These are phyloP conservation scores for Neodiprion lecontei DNA, from an alignment of 1,140 invertebrate genomes.

Conservation along the genomic window DNA sequence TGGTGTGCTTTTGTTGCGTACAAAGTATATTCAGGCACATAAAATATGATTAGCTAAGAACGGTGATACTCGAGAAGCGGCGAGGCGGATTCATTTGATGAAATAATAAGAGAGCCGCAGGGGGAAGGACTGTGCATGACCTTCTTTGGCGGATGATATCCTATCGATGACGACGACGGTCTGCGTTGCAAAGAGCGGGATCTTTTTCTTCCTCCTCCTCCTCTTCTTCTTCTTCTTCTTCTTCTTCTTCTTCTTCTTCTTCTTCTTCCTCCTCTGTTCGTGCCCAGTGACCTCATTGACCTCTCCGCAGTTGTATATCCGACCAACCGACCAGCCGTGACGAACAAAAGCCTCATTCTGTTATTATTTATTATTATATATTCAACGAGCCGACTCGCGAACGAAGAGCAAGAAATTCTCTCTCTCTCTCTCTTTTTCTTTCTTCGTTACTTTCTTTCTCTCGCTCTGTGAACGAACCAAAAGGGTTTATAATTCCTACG, in stretches of 20 bases:
- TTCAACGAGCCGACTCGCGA: no score
- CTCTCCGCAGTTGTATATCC: conserved; percentile 12
- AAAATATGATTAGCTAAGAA: no score
- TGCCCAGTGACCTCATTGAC: conserved; percentile 40
- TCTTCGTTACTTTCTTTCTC: no score
- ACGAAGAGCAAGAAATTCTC: no score
- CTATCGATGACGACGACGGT: conserved; percentile 28
- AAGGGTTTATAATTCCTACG: no score
- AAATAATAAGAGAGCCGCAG: conserved; percentile 19
- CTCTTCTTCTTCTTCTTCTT: conserved; percentile 1
- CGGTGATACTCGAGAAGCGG: no score
- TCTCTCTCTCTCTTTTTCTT: no score
- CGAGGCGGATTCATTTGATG: conserved; percentile 20
- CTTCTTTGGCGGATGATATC: conserved; percentile 36
- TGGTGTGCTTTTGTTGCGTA: no score
- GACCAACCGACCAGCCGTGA: neutral
- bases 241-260: neutral
- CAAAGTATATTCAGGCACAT: no score
- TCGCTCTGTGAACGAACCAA: no score
- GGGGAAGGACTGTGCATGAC: conserved; percentile 23
- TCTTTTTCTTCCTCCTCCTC: neutral
- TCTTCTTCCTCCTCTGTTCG: conserved; percentile 35
- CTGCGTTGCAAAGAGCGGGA: no score
- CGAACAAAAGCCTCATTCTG: conserved; percentile 51
- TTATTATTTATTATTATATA: conserved; percentile 43